These are phyloP conservation scores for Nilaparvata lugens DNA, from an alignment of 1,140 invertebrate genomes.

Conservation along the genomic window DNA sequence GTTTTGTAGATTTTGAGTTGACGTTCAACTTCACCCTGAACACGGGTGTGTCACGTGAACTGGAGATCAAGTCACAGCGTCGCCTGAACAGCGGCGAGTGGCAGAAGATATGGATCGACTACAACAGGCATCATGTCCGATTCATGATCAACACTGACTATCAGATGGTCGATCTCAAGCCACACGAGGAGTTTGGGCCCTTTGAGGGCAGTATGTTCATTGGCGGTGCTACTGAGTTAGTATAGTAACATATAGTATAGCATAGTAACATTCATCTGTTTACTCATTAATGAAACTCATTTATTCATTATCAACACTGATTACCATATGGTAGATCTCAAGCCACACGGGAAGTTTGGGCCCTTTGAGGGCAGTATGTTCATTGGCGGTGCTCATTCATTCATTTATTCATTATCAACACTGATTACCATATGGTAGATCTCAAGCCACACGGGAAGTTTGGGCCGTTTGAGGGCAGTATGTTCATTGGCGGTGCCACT, in stretches of 20 bases:
- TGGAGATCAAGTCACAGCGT: conserved; percentile 68
- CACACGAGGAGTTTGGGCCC: conserved; percentile 80
- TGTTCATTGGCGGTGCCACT: conserved; percentile 86
- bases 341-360: conserved; percentile 77
- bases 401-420: conserved; percentile 88
- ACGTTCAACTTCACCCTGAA: conserved; percentile 86
- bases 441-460: conserved; percentile 76
- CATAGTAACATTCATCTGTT: no score
- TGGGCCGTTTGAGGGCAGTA: conserved; percentile 82
- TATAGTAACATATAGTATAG: conserved; percentile 18
- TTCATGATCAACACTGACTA: conserved; percentile 86
- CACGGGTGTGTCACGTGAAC: conserved; percentile 63
- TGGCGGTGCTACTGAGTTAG: conserved; percentile 80
- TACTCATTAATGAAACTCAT: no score
- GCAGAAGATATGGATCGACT: conserved; percentile 92
- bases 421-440: conserved; percentile 78
- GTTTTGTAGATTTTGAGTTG: conserved; percentile 60
- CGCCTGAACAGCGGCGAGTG: conserved; percentile 84
- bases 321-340: conserved; percentile 74
- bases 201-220: conserved; percentile 90
- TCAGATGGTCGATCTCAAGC: conserved; percentile 72
- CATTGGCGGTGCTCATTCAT: conserved; percentile 81
- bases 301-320: no score
- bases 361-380: conserved; percentile 89
- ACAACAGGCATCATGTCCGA: conserved; percentile 86